Evolutionary conservation across 2,888 invertebrate genomes (phyloP), one percentile per base, ranked within the genome.

Genomic region (Hirudinaria manillensis): DNA sequence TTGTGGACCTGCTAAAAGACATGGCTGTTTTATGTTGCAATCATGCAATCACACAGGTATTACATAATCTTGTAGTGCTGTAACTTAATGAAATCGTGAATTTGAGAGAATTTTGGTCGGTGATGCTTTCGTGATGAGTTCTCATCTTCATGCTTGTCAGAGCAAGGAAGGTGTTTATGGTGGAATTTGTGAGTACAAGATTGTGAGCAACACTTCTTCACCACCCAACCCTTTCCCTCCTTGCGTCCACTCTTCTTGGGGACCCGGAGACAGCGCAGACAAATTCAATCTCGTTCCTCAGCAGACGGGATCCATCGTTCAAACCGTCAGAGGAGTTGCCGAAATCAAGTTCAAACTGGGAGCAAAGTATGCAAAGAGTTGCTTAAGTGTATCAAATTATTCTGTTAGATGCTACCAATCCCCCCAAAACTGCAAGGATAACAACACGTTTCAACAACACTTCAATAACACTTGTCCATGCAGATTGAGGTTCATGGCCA

Each of bases 171-270:
- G 83, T 73, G 83, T 85, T 24, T 85, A 85, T 77, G 83, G 84
- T 38, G 85, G 84, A 76, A 83, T 85, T 21, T 85, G 85, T 72
- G 85, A 85, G 78, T 85, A 85, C 79, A 83, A 84, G 80, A 81
- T 85, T n/a, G 82, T 83, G 19, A 82, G 83, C 70, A 82, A 82
- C 72, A 80, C 80, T 24, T 79, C 38, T 81, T 82, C 4, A 75
- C 77, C 80, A 29, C 82, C 84, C 1, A 76, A 76, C n/a, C 84
- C 85, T 36, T 85, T 83, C 82, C 85, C 85, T 70, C 84, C 85
- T 29, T 84, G 85, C 79, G 83, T 84, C 32, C 83, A 83, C 79
- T 80, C 84, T 34, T 83, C 81, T 78, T 85, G 85, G 84, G 85
- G 85, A 6, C 82, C 83, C 16, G 84, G 83, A 6, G 80, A 81